Conservation (phyloP, 1,140 invertebrate species). For the Brachionus plicatilis region DNA sequence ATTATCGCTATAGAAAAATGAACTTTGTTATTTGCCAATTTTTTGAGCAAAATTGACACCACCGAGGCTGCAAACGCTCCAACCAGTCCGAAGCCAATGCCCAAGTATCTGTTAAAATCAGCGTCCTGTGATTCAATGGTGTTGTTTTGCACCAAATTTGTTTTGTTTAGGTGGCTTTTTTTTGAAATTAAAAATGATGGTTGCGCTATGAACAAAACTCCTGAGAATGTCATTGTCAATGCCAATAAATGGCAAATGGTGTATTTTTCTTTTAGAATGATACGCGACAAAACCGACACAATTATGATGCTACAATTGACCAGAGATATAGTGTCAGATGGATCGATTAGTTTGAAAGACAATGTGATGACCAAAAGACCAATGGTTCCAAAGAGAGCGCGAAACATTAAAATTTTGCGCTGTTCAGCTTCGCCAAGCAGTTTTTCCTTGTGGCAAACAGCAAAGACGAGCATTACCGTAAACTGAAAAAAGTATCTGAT, state of each 20-base stretch:
- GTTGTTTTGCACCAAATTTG: neutral
- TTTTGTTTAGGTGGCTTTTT: neutral
- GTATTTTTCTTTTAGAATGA: conserved; percentile 29
- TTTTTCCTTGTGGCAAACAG: neutral
- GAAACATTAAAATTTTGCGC: neutral
- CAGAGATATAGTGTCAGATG: neutral
- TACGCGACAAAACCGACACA: conserved; percentile 6
- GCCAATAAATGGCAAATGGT: conserved; percentile 13
- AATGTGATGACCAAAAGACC: neutral
- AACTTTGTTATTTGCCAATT: conserved; percentile 40
- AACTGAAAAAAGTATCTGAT: conserved; percentile 29
- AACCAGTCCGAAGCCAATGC: neutral
- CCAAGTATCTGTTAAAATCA: neutral
- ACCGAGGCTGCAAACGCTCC: neutral
- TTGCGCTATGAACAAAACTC: conserved; percentile 19
- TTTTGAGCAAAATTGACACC: neutral
- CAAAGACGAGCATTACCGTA: neutral
- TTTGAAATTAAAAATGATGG: conserved; percentile 28
- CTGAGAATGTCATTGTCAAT: neutral
- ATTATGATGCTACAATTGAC: conserved; percentile 4
- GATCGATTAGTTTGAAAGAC: conserved; percentile 20
- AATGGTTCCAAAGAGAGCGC: conserved; percentile 4
- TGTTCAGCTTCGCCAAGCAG: neutral
- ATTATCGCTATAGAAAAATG: conserved; percentile 34
- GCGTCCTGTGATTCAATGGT: neutral